Percentiles rank a stretch among this genome's conserved stretches.
phyloP scores from a whole-genome alignment of 2,888 invertebrate species.

The Pachymerium ferrugineum region DNA sequence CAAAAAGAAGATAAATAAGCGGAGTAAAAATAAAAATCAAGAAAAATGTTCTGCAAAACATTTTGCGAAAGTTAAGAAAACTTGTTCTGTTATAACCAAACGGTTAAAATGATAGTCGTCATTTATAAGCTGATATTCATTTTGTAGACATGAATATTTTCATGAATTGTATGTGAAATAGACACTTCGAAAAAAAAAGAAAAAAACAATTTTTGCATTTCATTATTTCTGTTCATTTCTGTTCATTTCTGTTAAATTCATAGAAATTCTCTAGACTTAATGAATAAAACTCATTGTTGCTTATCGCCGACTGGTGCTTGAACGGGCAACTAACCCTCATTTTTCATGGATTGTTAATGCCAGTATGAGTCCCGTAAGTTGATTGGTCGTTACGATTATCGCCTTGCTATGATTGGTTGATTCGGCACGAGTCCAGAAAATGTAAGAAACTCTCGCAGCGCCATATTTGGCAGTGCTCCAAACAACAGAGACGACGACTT shows the following conservation, averaged over 20 bases:
- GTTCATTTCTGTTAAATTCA: no score
- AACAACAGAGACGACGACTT: slow-evolving; percentile 24
- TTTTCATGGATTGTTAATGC: neutral
- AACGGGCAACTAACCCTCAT: neutral
- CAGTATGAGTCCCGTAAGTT: neutral
- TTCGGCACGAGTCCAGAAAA: neutral
- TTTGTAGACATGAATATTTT: no score
- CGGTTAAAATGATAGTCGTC: no score
- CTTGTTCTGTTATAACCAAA: no score
- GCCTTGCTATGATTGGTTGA: neutral
- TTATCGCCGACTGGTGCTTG: neutral
- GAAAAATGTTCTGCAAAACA: no score
- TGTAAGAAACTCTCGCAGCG: neutral
- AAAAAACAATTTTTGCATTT: no score
- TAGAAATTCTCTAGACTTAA: no score
- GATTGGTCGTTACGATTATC: neutral
- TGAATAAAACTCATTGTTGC: neutral
- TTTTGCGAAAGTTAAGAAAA: no score
- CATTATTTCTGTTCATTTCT: no score
- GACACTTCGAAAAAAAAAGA: no score
- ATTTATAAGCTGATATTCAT: no score
- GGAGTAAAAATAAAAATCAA: neutral
- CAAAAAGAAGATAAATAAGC: neutral
- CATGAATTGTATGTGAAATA: no score
- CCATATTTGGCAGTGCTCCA: slow-evolving; percentile 28